A percentile compares a stretch with the other conserved stretches of the same genome.
Evolutionary conservation across 2,888 invertebrate genomes (phyloP).

Genomic region (Chloroclystis v-ata): DNA sequence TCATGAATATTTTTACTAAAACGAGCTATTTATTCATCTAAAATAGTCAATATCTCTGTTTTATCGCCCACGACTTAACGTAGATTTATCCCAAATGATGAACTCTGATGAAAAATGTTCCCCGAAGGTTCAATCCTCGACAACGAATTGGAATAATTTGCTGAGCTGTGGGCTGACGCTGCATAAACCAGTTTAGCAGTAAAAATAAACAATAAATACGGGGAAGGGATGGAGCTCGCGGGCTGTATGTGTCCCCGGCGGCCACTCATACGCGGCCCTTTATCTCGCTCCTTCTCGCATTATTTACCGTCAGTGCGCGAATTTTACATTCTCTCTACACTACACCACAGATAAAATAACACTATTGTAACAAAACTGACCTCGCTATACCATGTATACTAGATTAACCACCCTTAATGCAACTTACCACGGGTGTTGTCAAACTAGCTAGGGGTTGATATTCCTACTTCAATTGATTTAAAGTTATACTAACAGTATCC

Average conservation of each 20-base stretch:
- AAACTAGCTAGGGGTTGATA: too few relatives aligned
- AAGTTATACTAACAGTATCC: too few relatives aligned
- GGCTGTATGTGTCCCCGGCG: conserved; percentile 49
- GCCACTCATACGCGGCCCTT: conserved; percentile 45
- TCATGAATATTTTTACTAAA: neutral
- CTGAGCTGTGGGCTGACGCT: conserved; percentile 17
- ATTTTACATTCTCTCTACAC: conserved; percentile 37
- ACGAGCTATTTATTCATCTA: neutral
- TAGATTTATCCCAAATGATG: conserved; percentile 1
- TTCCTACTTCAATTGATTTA: too few relatives aligned
- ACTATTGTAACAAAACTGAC: too few relatives aligned
- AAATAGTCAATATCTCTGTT: neutral
- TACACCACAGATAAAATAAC: conserved; percentile 5
- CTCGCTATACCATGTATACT: too few relatives aligned
- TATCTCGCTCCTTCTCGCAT: conserved; percentile 49
- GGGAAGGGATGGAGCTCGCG: conserved; percentile 31
- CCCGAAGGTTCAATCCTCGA: conserved; percentile 16
- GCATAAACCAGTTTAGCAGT: conserved; percentile 33
- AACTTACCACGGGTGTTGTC: too few relatives aligned
- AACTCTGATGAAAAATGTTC: conserved; percentile 10
- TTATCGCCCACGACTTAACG: neutral
- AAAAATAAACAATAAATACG: conserved; percentile 47
- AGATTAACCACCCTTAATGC: too few relatives aligned
- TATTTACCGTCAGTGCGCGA: conserved; percentile 46
- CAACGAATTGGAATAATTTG: conserved; percentile 25